Conservation (phyloP, 1,140 invertebrate genomes). For the Oedothorax gibbosus region DNA sequence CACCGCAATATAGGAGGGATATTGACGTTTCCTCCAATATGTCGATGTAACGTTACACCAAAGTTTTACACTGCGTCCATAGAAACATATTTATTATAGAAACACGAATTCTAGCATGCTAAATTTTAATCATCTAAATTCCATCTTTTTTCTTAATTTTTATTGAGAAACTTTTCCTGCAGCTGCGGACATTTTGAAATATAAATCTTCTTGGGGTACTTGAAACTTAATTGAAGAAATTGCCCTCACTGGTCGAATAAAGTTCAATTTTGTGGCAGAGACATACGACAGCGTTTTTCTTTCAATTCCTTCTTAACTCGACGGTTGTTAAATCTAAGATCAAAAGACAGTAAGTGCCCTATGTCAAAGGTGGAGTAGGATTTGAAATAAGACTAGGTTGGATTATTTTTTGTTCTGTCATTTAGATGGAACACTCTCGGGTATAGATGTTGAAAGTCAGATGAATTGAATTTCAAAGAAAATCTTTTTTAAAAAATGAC, state of each 20-base stretch:
- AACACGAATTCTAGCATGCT: too few relatives aligned
- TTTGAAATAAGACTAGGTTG: neutral
- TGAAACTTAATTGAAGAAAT: neutral
- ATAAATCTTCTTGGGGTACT: constrained; percentile 4
- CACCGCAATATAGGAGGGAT: too few relatives aligned
- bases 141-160: too few relatives aligned
- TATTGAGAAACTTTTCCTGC: too few relatives aligned
- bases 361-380: constrained; percentile 11
- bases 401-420: neutral
- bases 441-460: neutral
- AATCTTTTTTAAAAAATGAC: too few relatives aligned
- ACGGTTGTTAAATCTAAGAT: constrained; percentile 24
- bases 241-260: constrained; percentile 16
- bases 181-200: constrained; percentile 5
- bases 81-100: too few relatives aligned
- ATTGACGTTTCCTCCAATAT: too few relatives aligned
- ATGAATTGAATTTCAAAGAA: constrained; percentile 10
- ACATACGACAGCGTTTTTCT: constrained; percentile 20
- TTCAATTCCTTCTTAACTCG: constrained; percentile 2
- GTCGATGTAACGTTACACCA: too few relatives aligned
- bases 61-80: too few relatives aligned
- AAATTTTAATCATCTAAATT: too few relatives aligned
- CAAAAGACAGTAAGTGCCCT: constrained; percentile 23
- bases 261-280: constrained; percentile 17
- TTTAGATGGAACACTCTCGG: neutral